Base-by-base conservation (phyloP, 2,113 vertebrate species). In the Chauna torquata region DNA sequence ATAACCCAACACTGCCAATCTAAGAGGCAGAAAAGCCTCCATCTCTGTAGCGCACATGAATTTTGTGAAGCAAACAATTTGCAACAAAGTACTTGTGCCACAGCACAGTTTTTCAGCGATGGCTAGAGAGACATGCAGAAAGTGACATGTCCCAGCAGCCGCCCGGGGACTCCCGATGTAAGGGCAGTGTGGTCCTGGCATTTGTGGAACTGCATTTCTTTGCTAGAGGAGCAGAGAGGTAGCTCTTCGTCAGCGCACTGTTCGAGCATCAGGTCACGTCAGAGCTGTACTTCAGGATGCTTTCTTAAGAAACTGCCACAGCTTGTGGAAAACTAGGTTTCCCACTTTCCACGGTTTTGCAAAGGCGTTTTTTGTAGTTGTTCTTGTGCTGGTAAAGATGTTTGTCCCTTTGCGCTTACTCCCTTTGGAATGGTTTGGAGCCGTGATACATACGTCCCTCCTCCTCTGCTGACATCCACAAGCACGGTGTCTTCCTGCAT, bases 21-120 rank as follows among this genome's bases (percentile, higher is more conserved):
- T 20, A 62, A n/a, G 32, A 66, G 45, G 23, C 79, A 86, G 38
- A 54, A 72, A 58, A 71, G 10, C 57, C 10, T 80, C 42, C 7
- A 1, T 25, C 65, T 40, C 47, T 45, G 28, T 76, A 66, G 40
- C 1, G 0, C 30, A 8, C 0, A 0, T 44, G 32, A 45, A 30
- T 76, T 66, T 79, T 66, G 17, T 68, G 45, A 75, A 62, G 70
- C 44, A 86, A 80, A 75, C 38, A 30, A 8, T 28, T 66, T 62
- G 30, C 61, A 79, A 30, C 30, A 27, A 52, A 45, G 7, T 17
- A 8, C 62, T 80, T 58, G 32, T 32, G 36, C 34, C 47, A 0
- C 6, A n/a, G 14, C 50, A 38, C 22, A 32, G 28, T 32, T 64
- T 71, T 69, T 45, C 42, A 28, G 11, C 20, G 34, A n/a, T 36